phyloP scores from a whole-genome alignment of 1,140 invertebrate species.

The Polyergus mexicanus region DNA sequence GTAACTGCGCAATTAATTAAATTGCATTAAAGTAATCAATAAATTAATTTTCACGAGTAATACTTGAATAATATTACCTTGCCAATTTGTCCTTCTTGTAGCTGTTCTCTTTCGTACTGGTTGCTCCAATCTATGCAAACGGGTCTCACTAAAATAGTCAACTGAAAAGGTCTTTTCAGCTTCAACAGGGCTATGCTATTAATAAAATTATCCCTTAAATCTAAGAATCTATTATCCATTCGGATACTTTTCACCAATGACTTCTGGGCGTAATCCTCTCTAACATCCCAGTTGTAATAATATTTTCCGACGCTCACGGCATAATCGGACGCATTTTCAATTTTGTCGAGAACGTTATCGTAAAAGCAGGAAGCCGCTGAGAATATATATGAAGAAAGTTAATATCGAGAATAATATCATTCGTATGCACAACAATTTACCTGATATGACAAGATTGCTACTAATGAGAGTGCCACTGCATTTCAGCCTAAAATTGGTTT shows the following conservation, averaged over 20 bases:
- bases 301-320: conserved; percentile 84
- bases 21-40: not conserved
- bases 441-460: conserved; percentile 77
- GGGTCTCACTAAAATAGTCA: conserved; percentile 79
- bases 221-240: conserved; percentile 62
- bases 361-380: conserved; percentile 86
- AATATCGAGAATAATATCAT: conserved; percentile 11
- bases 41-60: conserved; percentile 48
- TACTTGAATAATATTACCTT: conserved; percentile 57
- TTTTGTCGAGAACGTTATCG: conserved; percentile 73
- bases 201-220: conserved; percentile 77
- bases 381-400: not conserved
- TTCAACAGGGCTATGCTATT: conserved; percentile 80
- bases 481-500: too few relatives aligned
- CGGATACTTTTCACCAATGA: conserved; percentile 75
- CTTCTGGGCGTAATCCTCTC: conserved; percentile 79
- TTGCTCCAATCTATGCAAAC: conserved; percentile 85
- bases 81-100: conserved; percentile 70
- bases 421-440: conserved; percentile 64
- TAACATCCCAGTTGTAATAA: conserved; percentile 77
- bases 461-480: conserved; percentile 86
- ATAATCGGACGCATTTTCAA: conserved; percentile 71
- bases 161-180: conserved; percentile 76
- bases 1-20: conserved; percentile 47
- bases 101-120: conserved; percentile 80